Evolutionary conservation across 2,797 vertebrate genomes (phyloP).

Genomic region (Hozukius guyotensis): DNA sequence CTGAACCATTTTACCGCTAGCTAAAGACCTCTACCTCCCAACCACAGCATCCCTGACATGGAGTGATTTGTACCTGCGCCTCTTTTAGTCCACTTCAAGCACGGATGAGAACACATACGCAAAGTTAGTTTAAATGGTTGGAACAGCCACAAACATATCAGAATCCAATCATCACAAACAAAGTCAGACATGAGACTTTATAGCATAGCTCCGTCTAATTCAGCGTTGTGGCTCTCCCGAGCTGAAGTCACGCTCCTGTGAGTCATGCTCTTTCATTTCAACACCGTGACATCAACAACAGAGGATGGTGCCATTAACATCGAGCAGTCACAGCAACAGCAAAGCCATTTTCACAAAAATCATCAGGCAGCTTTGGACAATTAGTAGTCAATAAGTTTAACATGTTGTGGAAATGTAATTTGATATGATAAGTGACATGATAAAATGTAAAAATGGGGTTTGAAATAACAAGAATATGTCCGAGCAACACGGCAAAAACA

Average conservation of each 20-base stretch:
- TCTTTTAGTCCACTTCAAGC: conserved; percentile 55
- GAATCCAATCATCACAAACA: conserved; percentile 17
- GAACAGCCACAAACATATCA: conserved; percentile 36
- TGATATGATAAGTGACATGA: conserved; percentile 1
- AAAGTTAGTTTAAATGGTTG: conserved; percentile 55
- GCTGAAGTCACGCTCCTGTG: conserved; percentile 50
- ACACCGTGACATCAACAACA: conserved; percentile 1
- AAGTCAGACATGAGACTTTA: conserved; percentile 9
- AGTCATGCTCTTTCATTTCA: conserved; percentile 41
- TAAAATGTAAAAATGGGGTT: conserved; percentile 19
- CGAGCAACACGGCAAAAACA: neutral
- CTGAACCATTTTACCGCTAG: neutral
- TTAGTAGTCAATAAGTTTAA: neutral
- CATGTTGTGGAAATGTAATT: conserved; percentile 20
- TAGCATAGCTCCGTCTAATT: conserved; percentile 2
- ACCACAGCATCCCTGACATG: neutral
- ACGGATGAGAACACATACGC: conserved; percentile 35
- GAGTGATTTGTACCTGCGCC: neutral
- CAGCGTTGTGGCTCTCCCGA: conserved; percentile 8
- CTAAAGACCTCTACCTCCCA: neutral
- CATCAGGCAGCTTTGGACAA: conserved; percentile 4
- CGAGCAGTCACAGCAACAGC: neutral
- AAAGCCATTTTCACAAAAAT: conserved; percentile 20
- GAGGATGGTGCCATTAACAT: neutral
- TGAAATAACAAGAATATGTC: conserved; percentile 4